Evolutionary conservation across 2,888 invertebrate genomes (phyloP), one percentile per base, ranked within the genome.

Genomic region (Congeria kusceri): DNA sequence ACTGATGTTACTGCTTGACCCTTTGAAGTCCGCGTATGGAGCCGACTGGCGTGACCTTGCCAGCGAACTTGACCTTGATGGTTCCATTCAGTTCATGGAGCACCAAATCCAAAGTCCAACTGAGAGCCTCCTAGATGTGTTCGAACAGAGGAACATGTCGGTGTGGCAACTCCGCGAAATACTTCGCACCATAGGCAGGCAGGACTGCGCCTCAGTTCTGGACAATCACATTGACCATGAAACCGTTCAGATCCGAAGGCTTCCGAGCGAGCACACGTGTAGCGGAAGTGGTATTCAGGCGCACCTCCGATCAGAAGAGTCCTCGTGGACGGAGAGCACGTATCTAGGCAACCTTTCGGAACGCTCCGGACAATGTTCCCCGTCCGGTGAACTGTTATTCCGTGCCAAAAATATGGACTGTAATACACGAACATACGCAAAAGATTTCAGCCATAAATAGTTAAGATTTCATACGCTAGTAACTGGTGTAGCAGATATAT

Each of bases 31-130:
- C 13, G 58, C 74, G 1, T 73, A 82, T 44, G 85, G 84, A 4
- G 75, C 77, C 13, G 81, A 87, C 39, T 88, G 88, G 88, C 71
- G 75, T 15, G 80, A 75, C 27, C 56, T 88, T 0, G 87, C 86
- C 0, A 70, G 80, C 5, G 64, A 58, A 18, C 57, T 88, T 20
- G 84, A 73, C 0, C 49, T 83, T 0, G 84, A 85, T 18, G 29
- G 53, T 3, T 80, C 65, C 25, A 87, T 88, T 56, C 79, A 77
- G 0, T 83, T 74, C 29, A 18, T 88, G 0, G 61, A 73, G n/a
- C 61, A 62, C 3, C 44, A 57, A 0, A 58, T 58, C 3, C n/a
- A n/a, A 20, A 80, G 78, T 76, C 87, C 87, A 13, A 87, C 86
- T 11, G 83, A 83, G 5, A 49, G 59, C 29, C 71, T 88, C 15